phyloP scores from a whole-genome alignment of 2,888 invertebrate genomes.

The Drosophila histrio region DNA sequence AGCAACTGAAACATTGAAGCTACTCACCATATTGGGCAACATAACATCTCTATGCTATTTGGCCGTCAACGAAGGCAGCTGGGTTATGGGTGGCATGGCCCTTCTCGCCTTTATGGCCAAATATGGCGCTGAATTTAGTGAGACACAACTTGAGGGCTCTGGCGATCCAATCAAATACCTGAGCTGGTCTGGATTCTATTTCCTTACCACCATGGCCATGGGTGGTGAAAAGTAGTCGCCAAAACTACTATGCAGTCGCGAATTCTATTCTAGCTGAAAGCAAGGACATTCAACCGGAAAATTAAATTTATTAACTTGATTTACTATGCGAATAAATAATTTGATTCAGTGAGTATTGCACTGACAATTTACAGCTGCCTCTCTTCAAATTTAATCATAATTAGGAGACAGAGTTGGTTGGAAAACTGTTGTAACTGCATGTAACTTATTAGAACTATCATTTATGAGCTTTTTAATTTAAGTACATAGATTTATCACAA shows the following conservation, averaged over 20 bases:
- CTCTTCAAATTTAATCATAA: no score
- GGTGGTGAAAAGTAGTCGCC: slow-evolving; percentile 39
- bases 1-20: slow-evolving; percentile 48
- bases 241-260: not conserved
- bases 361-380: no score
- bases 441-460: no score
- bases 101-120: slow-evolving; percentile 63
- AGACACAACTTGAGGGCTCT: slow-evolving; percentile 21
- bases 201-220: slow-evolving; percentile 35
- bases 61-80: slow-evolving; percentile 70
- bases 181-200: slow-evolving; percentile 57
- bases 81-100: slow-evolving; percentile 65
- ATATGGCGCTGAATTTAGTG: slow-evolving; percentile 56
- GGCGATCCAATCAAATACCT: slow-evolving; percentile 41
- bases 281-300: slow-evolving; percentile 3
- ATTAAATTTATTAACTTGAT: not conserved
- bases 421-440: no score
- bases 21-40: slow-evolving; percentile 74
- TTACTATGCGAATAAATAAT: not conserved
- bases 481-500: no score
- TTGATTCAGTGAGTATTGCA: slow-evolving; percentile 1
- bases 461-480: no score
- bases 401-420: no score
- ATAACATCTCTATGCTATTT: slow-evolving; percentile 70
- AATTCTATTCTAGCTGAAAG: no score